Base-by-base conservation (phyloP, 2,888 invertebrate species). In the Drosophila stalkeri region DNA sequence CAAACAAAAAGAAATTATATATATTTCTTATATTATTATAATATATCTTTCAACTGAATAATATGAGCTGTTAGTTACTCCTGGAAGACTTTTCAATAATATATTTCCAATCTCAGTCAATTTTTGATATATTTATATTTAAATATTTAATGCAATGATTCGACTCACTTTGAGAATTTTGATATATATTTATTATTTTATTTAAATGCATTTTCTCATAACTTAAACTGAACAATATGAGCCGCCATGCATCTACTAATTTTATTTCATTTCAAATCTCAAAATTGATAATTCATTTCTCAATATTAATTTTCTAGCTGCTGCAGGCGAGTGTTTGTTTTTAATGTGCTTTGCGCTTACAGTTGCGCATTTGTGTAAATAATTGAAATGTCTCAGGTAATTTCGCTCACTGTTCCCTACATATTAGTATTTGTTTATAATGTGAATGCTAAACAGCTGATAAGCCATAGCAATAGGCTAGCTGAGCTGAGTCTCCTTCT, bases 281-380 rank as follows among this genome's bases (percentile, higher is more conserved):
- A 51, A 7, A 18, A 18, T 33, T 18, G 18, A 33, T 33, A 33
- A 18, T 3, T 18, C 51, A 51, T 33, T 33, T 14, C 33, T 12
- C 7, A 23, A 11, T 39, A 14, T 23, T 27, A 9, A 27, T n/a
- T 39, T 27, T 27, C n/a, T 12, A 23, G 39, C 23, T 39, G 54
- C 23, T 39, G 23, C 12, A n/a, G 20, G 18, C 18, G 20, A 33
- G 27, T 18, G n/a, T 47, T 54, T 54, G 7, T 39, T 16, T 52
- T 23, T 20, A 37, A 16, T 35, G 16, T n/a, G 20, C 11, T 54
- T 55, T 56, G n/a, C 8, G 11, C 14, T 8, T 1, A 43, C 64
- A 72, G 47, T 59, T 70, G 63, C 6, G 56, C 33, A n/a, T 16
- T 63, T 59, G 56, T 5, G 35, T 12, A n/a, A 27, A 68, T 67